Evolutionary conservation across 1,140 invertebrate species (phyloP), one percentile per base, ranked within the genome.

Genomic region (Phenacoccus solenopsis): DNA sequence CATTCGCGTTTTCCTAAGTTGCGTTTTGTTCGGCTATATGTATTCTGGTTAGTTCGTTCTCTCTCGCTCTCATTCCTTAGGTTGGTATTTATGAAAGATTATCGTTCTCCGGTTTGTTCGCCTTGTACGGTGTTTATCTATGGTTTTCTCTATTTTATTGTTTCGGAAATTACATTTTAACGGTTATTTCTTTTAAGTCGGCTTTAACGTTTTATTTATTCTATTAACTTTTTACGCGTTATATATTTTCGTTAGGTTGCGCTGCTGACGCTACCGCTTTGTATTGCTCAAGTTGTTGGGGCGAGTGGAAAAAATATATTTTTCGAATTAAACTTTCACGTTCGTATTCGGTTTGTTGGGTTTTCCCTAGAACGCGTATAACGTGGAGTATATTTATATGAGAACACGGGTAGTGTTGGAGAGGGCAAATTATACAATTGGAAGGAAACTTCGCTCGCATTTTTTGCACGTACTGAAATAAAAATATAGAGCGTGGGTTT

Each of bases 141-240:
- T 3, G 16, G 30, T 32, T 49, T 49, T n/a, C n/a, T n/a, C 12
- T 49, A 49, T 49, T 49, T 49, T 49, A 49, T 49, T 49, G 38
- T 49, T 49, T 49, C 5, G 16, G 38, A 49, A 49, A 49, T 49
- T 49, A 49, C 38, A 49, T 49, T 49, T 49, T 49, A 49, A 49
- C 38, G 38, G 38, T 49, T 49, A 49, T 49, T 49, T n/a, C 38
- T 49, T 49, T 49, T 16, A 49, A 49, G 38, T 49, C 20, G 38
- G 38, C 38, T 49, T 49, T 49, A 49, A 49, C 38, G 38, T 49
- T 49, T 49, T 49, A 49, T 49, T 49, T 49, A 49, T 49, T 49
- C 38, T 49, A 49, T 49, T 49, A 49, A 49, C 12, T 49, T 49
- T 49, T 49, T n/a, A 49, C 38, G 38, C 20, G 20, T 49, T 16